Evolutionary conservation across 37 sponge, comb jelly and placozoan species (phyloP), one percentile per base, ranked within the genome.

Genomic region (Aphrocallistes beatrix): DNA sequence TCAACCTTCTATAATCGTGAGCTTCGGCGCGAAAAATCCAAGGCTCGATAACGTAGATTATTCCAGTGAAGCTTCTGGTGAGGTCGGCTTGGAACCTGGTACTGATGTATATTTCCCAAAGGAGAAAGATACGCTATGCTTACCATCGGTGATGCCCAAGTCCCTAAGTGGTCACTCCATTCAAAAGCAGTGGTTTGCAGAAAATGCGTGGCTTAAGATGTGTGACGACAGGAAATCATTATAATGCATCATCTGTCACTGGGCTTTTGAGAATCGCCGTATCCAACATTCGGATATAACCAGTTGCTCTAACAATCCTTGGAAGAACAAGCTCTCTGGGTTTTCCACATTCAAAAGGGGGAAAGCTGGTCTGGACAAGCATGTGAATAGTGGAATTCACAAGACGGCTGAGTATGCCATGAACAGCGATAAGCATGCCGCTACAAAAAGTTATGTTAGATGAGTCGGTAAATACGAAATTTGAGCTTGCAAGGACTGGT

Each of bases 261-360:
- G 75, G 75, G 75, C 75, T 13, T 60, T 60, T 60, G 75, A 60
- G 75, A 60, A 60, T 60, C 75, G 34, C 75, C 75, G 34, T 47
- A 60, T 60, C 75, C 75, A 60, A 60, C 75, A 60, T 60, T 60
- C 75, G 75, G 75, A 60, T 60, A 32, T 60, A 60, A 60, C 75
- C 75, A 60, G 34, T 60, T 21, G 21, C 8, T 60, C 75, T 60
- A 60, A 60, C 75, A 60, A 60, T 60, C 75, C 21, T 60, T 60
- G 75, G 75, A 60, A 60, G 75, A 60, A 60, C 34, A 60, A 60
- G 75, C 75, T 60, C 75, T 60, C 75, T 60, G 75, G 75, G 75
- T 60, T 60, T 60, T 60, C 75, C 75, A 28, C 75, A 60, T 60
- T 60, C 75, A 60, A 60, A 60, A 60, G n/a, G 75, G 75, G 75